A percentile compares a stretch with the other conserved stretches of the same genome.
phyloP scores from a whole-genome alignment of 2,797 vertebrate species.

The Geotrypetes seraphini region DNA sequence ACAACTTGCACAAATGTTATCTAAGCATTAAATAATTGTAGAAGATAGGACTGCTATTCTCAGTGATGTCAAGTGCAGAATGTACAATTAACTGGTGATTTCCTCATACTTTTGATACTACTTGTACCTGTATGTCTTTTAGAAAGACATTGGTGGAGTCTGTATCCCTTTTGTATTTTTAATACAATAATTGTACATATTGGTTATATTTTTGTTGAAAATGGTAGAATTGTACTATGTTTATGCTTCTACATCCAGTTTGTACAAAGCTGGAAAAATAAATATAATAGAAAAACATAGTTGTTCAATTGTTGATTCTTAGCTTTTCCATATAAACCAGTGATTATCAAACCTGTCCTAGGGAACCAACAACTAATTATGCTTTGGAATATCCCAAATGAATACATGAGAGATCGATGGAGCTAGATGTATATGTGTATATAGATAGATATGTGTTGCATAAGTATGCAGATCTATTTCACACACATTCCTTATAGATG shows the following conservation, averaged over 20 bases:
- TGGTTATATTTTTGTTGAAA: constrained; percentile 99
- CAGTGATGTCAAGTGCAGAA: constrained; percentile 94
- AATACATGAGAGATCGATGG: too few relatives aligned
- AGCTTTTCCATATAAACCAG: too few relatives aligned
- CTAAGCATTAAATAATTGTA: constrained; percentile 92
- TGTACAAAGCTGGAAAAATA: constrained; percentile 97
- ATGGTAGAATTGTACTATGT: constrained; percentile 99
- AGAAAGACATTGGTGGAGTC: constrained; percentile 99
- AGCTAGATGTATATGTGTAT: too few relatives aligned
- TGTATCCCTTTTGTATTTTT: constrained; percentile 99
- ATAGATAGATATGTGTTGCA: too few relatives aligned
- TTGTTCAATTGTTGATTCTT: constrained; percentile 35
- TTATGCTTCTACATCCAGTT: constrained; percentile 99
- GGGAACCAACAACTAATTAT: too few relatives aligned
- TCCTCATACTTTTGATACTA: constrained; percentile 90
- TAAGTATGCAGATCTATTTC: too few relatives aligned
- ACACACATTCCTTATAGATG: too few relatives aligned
- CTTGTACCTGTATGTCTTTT: constrained; percentile 99
- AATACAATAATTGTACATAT: constrained; percentile 99
- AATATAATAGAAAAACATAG: constrained; percentile 68
- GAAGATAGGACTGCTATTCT: constrained; percentile 93
- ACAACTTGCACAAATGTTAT: constrained; percentile 90
- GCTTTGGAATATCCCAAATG: too few relatives aligned
- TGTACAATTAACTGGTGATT: constrained; percentile 98
- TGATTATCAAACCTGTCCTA: too few relatives aligned